Conservation (phyloP, 92 coral and sea anemone species). For the Epizoanthus illoricatus region DNA sequence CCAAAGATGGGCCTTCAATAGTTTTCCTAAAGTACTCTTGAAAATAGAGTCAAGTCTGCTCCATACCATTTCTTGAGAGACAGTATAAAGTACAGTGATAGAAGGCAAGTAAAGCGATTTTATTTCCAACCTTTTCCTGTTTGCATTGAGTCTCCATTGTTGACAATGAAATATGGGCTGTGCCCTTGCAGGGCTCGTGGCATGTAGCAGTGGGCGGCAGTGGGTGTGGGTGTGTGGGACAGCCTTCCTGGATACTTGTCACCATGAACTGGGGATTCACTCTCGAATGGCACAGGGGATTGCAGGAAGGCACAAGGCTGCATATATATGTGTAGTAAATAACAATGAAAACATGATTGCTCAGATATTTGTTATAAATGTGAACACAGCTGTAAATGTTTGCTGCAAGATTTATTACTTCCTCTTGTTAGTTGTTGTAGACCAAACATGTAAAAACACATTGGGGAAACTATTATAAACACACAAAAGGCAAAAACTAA, state of each 20-base stretch:
- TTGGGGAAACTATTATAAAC: no score
- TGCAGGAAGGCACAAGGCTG: conserved; percentile 17
- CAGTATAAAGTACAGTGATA: background rate
- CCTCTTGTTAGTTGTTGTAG: no score
- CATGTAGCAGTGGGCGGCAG: conserved; percentile 27
- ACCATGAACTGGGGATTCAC: conserved; percentile 6
- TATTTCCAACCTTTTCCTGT: conserved; percentile 28
- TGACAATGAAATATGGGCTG: conserved; percentile 24
- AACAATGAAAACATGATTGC: background rate
- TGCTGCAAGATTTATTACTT: no score
- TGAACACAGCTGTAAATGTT: no score
- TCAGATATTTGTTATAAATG: no score
- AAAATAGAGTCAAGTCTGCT: no score
- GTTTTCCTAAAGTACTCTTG: no score
- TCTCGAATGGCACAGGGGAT: conserved; percentile 25
- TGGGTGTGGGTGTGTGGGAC: conserved; percentile 21
- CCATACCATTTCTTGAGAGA: no score
- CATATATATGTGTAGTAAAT: background rate
- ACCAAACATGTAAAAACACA: no score
- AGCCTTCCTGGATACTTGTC: conserved; percentile 25
- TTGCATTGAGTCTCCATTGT: conserved; percentile 27
- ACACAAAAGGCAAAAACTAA: no score
- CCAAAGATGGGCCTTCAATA: no score
- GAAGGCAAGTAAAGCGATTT: background rate
- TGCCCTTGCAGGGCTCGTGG: conserved; percentile 27